phyloP scores from a whole-genome alignment of 2,888 invertebrate genomes.

The Andricus curvator region DNA sequence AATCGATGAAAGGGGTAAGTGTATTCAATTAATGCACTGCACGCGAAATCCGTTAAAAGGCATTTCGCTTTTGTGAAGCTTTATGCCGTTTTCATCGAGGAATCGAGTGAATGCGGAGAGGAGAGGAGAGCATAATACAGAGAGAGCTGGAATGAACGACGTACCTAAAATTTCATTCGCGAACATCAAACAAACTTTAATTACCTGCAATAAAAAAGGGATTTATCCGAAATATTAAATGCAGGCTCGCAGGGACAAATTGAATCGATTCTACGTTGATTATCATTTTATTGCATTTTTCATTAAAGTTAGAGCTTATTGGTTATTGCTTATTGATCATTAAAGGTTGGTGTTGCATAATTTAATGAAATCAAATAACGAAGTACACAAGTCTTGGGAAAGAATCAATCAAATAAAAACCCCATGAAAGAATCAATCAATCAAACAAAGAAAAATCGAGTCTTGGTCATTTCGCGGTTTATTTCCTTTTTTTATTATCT shows the following conservation, averaged over 20 bases:
- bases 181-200: constrained; percentile 19
- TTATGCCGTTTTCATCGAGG: background rate
- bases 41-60: constrained; percentile 4
- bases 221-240: background rate
- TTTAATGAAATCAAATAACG: background rate
- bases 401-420: no score
- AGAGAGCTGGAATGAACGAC: background rate
- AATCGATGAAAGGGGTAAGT: constrained; percentile 31
- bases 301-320: background rate
- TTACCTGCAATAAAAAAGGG: background rate
- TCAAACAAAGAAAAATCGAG: no score
- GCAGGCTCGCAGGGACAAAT: background rate
- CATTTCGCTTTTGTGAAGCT: constrained; percentile 12
- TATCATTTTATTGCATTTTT: background rate
- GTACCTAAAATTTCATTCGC: constrained; percentile 1
- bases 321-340: background rate
- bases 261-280: background rate
- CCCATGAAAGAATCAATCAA: no score
- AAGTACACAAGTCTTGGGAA: no score
- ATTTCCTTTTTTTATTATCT: no score
- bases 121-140: background rate
- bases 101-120: background rate
- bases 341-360: background rate
- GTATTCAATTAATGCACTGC: constrained; percentile 20
- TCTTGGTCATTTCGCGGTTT: no score